Percentiles rank a stretch among this genome's conserved stretches.
Evolutionary conservation across 2,888 invertebrate genomes (phyloP).

Genomic region (Augochlorella aurata): DNA sequence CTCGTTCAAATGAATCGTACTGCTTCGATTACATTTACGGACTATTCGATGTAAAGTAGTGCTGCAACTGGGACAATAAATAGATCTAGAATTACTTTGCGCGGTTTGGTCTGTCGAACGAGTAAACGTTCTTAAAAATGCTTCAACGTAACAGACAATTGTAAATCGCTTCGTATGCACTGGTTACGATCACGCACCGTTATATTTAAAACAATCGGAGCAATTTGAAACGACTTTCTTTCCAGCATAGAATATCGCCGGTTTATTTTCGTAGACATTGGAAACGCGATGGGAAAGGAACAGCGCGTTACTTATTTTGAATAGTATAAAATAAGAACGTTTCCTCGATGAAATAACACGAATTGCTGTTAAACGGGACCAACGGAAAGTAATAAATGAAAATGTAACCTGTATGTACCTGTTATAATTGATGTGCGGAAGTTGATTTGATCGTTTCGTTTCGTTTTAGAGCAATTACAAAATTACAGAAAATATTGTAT

Average conservation of each 20-base stretch:
- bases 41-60: slow-evolving; percentile 55
- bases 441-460: slow-evolving; percentile 4
- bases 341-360: slow-evolving; percentile 40
- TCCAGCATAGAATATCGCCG: background rate
- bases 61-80: slow-evolving; percentile 76
- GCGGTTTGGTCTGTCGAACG: slow-evolving; percentile 48
- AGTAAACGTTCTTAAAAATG: slow-evolving; percentile 49
- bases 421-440: slow-evolving; percentile 19
- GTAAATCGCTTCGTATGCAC: slow-evolving; percentile 20
- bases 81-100: slow-evolving; percentile 67
- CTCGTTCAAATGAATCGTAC: slow-evolving; percentile 4
- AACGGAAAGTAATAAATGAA: slow-evolving; percentile 45
- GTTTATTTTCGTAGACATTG: background rate
- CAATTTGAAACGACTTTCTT: background rate
- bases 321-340: slow-evolving; percentile 35
- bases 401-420: slow-evolving; percentile 37
- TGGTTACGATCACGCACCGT: slow-evolving; percentile 41
- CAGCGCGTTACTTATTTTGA: background rate
- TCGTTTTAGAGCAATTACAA: background rate
- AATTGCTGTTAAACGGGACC: slow-evolving; percentile 57
- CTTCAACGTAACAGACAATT: background rate
- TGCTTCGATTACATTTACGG: slow-evolving; percentile 35
- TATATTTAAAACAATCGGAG: background rate
- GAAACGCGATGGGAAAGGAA: background rate
- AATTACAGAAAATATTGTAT: slow-evolving; percentile 5